Evolutionary conservation across 2,797 vertebrate genomes (phyloP), one percentile per base, ranked within the genome.

Genomic region (Xiphophorus birchmanni): DNA sequence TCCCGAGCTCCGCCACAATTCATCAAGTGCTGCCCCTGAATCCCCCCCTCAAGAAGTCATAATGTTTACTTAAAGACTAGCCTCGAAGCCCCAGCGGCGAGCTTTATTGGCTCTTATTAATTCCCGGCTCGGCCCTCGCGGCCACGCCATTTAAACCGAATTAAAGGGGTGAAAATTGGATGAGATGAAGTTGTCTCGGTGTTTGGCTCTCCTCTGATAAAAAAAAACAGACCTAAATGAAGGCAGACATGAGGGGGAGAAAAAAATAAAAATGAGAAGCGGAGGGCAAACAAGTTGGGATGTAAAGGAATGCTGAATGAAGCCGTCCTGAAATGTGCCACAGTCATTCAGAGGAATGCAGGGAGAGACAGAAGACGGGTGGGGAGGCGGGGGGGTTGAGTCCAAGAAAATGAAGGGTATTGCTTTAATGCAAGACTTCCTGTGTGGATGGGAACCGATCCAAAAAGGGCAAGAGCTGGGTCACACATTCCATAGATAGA

Each of bases 61-160:
- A 90, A 93, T 93, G 94, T 94, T 95, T 94, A 93, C 94, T 96
- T 94, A 95, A 87, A 88, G 93, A 93, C 94, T 89, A 84, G 91
- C 90, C 83, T 81, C 75, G 87, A 89, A 88, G 92, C 93, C 93
- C 95, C 90, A 93, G 89, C 89, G 95, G 87, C 77, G 72, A 79
- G 92, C 91, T 91, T 91, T 94, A 93, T 91, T 93, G 89, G 89
- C 90, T 92, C 92, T 95, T 94, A 93, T 92, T 96, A 95, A 94
- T 94, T 96, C 94, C 92, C 82, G 85, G 80, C 93, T 86, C 80
- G 75, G 89, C 83, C 91, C 84, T 87, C 29, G 84, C 76, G 83
- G 93, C 94, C 91, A 82, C 90, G 87, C 94, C 91, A 93, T 95
- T 93, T 95, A 95, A 95, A 95, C 86, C 84, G 89, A 93, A 96